Percentiles rank a stretch among this genome's conserved stretches.
Conservation (phyloP, 2,797 vertebrate genomes). For the Crocodylus rhombifer region DNA sequence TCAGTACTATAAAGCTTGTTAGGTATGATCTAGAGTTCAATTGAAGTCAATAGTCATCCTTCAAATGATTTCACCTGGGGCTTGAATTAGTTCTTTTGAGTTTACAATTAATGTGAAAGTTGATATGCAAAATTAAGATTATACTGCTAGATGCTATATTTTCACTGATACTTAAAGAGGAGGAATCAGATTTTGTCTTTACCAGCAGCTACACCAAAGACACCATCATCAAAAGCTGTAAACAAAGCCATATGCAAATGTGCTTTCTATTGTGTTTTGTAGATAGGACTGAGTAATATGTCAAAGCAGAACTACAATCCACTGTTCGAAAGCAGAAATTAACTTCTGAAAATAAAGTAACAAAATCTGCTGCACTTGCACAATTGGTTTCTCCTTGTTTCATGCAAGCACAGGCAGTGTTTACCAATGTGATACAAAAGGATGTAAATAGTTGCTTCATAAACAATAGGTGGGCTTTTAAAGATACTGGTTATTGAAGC, state of each 20-base stretch:
- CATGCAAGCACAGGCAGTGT: slow-evolving; percentile 46
- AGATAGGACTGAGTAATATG: neutral
- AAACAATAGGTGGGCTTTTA: slow-evolving; percentile 81
- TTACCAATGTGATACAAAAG: slow-evolving; percentile 71
- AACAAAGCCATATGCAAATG: slow-evolving; percentile 16
- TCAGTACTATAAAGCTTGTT: neutral
- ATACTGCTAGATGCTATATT: neutral
- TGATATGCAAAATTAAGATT: neutral
- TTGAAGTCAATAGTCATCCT: slow-evolving; percentile 6
- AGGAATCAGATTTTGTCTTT: neutral
- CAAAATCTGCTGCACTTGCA: slow-evolving; percentile 30
- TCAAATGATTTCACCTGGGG: neutral
- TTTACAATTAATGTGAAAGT: neutral
- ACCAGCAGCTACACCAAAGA: neutral
- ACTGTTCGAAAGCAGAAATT: slow-evolving; percentile 32
- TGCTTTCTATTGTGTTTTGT: neutral
- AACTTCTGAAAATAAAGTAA: slow-evolving; percentile 31
- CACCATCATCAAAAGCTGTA: neutral
- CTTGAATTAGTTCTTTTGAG: neutral
- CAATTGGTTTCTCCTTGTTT: slow-evolving; percentile 56
- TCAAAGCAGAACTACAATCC: neutral
- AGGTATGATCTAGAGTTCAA: slow-evolving; percentile 2
- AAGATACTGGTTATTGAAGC: slow-evolving; percentile 81
- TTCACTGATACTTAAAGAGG: neutral
- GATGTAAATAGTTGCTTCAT: slow-evolving; percentile 86